These are phyloP conservation scores for Ceyx cyanopectus DNA, from an alignment of 2,113 vertebrate genomes.

Conservation along the genomic window DNA sequence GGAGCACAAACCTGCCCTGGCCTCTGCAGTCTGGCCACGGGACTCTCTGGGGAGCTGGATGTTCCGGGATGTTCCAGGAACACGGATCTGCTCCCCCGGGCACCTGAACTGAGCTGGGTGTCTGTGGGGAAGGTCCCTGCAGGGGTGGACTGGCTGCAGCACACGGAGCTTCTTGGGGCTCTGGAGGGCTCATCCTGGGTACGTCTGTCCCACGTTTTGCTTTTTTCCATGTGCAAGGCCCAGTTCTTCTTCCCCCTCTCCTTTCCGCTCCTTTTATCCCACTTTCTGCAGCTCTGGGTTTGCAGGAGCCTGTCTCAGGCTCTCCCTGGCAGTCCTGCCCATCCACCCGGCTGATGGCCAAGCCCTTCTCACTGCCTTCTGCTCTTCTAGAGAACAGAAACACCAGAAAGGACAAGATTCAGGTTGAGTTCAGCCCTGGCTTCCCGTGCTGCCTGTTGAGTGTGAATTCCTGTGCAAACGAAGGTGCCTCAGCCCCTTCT, in stretches of 20 bases:
- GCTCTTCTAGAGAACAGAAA: neutral
- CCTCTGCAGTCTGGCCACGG: accelerated
- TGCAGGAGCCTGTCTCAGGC: neutral
- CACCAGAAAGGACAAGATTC: neutral
- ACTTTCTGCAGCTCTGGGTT: neutral
- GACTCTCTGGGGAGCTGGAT: neutral
- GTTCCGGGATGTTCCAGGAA: accelerated
- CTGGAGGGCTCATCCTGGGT: neutral
- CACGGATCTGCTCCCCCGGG: accelerated
- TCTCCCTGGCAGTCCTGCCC: neutral
- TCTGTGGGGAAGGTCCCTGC: accelerated
- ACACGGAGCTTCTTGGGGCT: neutral
- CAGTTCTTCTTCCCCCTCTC: neutral
- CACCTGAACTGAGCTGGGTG: accelerated
- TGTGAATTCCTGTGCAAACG: neutral
- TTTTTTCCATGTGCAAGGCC: neutral
- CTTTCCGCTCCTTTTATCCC: neutral
- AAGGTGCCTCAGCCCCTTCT: neutral
- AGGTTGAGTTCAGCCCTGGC: neutral
- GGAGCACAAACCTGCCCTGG: neutral
- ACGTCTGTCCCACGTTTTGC: neutral
- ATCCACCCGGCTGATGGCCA: accelerated
- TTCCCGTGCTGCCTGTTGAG: neutral
- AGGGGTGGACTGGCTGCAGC: neutral
- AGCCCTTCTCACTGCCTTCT: neutral